These are phyloP conservation scores for Enoplosus armatus DNA, from an alignment of 2,797 vertebrate genomes.

Conservation along the genomic window DNA sequence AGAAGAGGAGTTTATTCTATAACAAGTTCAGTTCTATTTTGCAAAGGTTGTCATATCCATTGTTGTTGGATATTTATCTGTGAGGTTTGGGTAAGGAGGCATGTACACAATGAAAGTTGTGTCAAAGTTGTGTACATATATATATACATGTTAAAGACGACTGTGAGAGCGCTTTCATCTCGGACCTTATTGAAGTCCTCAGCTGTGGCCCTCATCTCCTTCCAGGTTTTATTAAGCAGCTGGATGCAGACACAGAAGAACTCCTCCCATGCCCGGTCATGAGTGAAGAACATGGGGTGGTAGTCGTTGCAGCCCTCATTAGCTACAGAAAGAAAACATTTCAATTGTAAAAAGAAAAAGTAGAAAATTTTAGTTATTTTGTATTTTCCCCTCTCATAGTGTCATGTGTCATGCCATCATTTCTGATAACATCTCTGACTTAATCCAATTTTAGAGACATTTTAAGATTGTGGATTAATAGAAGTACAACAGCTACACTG, in stretches of 20 bases:
- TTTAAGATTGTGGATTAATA: neutral
- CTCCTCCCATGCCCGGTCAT: constrained; percentile 97
- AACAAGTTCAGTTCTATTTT: neutral
- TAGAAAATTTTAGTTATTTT: too few relatives aligned
- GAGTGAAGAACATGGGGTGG: constrained; percentile 99
- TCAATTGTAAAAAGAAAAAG: neutral
- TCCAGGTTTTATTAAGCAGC: constrained; percentile 98
- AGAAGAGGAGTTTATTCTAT: neutral
- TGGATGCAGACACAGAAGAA: constrained; percentile 99
- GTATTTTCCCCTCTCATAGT: neutral
- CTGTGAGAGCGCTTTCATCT: neutral
- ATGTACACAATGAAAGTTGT: neutral
- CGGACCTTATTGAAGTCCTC: constrained; percentile 99
- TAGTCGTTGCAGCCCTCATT: constrained; percentile 98
- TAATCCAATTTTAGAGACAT: neutral
- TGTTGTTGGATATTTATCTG: neutral
- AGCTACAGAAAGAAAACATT: constrained; percentile 79
- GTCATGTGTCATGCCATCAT: too few relatives aligned
- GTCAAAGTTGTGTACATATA: neutral
- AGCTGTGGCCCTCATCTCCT: constrained; percentile 97
- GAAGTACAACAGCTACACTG: neutral
- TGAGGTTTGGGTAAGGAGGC: neutral
- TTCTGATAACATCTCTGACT: neutral
- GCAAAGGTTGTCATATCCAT: neutral
- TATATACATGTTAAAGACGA: neutral